These are phyloP conservation scores for Leucopternis melanops DNA, from an alignment of 2,113 vertebrate species.

Conservation along the genomic window DNA sequence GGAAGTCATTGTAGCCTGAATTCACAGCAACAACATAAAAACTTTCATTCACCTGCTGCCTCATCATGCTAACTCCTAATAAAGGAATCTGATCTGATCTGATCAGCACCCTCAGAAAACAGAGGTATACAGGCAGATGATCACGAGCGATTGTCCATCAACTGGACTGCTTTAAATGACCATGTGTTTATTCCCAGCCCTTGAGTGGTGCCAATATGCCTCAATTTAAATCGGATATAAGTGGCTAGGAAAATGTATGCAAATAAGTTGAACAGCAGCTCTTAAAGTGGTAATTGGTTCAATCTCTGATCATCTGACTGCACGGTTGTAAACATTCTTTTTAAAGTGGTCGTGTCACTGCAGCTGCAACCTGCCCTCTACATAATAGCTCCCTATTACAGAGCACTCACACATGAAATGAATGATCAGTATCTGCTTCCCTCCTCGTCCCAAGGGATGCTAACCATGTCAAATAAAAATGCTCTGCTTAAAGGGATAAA, in stretches of 20 bases:
- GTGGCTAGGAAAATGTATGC: not conserved
- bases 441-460: not conserved
- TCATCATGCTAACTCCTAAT: not conserved
- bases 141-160: accelerated
- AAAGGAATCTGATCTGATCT: not conserved
- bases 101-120: not conserved
- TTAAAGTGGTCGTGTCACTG: not conserved
- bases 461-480: not conserved
- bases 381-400: conserved; percentile 3
- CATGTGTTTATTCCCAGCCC: not conserved
- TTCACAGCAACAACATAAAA: not conserved
- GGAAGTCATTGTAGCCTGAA: not conserved
- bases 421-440: not conserved
- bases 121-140: not conserved
- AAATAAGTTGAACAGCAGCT: not conserved
- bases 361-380: conserved; percentile 18
- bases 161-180: not conserved
- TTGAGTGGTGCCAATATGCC: not conserved
- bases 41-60: not conserved
- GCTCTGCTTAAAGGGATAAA: not conserved
- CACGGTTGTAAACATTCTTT: not conserved
- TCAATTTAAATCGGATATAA: not conserved
- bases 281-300: not conserved
- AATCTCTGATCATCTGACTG: not conserved
- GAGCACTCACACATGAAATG: conserved; percentile 6